Evolutionary conservation across 2,888 invertebrate species (phyloP).

Genomic region (Cryptops parisi): DNA sequence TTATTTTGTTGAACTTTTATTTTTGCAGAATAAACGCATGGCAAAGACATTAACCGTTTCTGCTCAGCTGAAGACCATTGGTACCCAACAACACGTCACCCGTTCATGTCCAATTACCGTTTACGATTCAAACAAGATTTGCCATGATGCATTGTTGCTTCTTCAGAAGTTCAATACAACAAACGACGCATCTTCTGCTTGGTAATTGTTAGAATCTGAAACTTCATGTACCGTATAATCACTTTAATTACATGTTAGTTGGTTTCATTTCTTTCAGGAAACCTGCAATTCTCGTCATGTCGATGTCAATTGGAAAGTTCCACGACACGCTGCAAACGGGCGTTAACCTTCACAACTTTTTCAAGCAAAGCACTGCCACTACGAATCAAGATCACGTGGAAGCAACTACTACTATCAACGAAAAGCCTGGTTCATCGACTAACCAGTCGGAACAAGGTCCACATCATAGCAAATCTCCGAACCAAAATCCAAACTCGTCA

Average conservation of each 20-base stretch:
- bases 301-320: background rate
- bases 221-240: too few relatives aligned
- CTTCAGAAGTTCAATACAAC: conserved; percentile 30
- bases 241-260: too few relatives aligned
- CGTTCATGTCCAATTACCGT: conserved; percentile 1
- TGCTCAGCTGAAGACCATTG: background rate
- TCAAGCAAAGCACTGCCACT: background rate
- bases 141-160: conserved; percentile 30
- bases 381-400: background rate
- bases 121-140: conserved; percentile 22
- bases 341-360: background rate
- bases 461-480: background rate
- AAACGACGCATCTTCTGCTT: too few relatives aligned
- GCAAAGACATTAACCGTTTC: background rate
- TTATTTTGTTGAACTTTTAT: too few relatives aligned
- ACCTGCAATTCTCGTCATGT: background rate
- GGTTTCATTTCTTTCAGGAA: background rate
- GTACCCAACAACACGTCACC: background rate
- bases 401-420: background rate
- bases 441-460: background rate
- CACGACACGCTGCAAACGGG: background rate
- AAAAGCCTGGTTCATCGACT: too few relatives aligned
- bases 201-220: too few relatives aligned
- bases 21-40: conserved; percentile 7
- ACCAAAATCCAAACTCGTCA: background rate